Evolutionary conservation across 2,888 invertebrate species (phyloP).

Genomic region (Melolontha melolontha): DNA sequence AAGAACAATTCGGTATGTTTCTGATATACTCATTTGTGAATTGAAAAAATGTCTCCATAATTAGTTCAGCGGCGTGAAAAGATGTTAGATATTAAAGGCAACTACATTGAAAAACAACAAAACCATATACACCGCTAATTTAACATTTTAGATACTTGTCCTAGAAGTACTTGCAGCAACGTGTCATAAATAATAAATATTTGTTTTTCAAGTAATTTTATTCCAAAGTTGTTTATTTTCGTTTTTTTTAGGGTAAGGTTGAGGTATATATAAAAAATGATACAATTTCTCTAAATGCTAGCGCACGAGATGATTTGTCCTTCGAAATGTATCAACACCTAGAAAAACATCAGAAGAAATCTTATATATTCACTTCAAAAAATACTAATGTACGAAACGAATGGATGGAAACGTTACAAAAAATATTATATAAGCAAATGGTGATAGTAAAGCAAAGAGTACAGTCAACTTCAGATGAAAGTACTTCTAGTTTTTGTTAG

Average conservation of each 20-base stretch:
- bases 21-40: too few relatives aligned
- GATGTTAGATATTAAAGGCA: too few relatives aligned
- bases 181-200: too few relatives aligned
- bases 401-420: conserved; percentile 37
- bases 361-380: conserved; percentile 29
- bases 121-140: too few relatives aligned
- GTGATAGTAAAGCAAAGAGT: conserved; percentile 33
- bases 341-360: conserved; percentile 35
- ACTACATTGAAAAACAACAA: too few relatives aligned
- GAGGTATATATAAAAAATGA: conserved; percentile 29
- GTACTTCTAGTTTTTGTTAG: not conserved
- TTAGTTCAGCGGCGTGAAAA: too few relatives aligned
- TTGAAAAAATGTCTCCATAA: too few relatives aligned
- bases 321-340: conserved; percentile 36
- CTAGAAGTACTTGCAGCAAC: too few relatives aligned
- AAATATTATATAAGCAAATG: conserved; percentile 43
- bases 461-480: conserved; percentile 9
- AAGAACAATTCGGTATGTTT: too few relatives aligned
- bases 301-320: conserved; percentile 18
- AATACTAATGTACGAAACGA: conserved; percentile 31
- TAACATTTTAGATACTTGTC: too few relatives aligned
- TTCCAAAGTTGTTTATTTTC: not conserved
- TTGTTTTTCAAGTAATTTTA: not conserved
- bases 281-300: conserved; percentile 23
- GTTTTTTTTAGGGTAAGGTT: conserved; percentile 21